Evolutionary conservation across 2,113 vertebrate species (phyloP), one percentile per base, ranked within the genome.

Genomic region (Alethe castanea): DNA sequence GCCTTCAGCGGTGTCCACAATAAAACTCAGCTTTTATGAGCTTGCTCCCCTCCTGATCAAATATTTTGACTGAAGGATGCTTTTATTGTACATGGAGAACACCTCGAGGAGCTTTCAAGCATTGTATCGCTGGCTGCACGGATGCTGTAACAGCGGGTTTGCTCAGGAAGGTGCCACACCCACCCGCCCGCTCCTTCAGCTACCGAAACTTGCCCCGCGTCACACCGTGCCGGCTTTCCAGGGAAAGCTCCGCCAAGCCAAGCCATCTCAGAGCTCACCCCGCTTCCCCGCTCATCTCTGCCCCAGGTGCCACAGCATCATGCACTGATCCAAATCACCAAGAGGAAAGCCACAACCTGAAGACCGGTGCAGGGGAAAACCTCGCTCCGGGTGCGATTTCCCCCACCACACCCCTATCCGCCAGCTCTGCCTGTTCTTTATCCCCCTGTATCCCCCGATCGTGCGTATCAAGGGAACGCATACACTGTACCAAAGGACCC

Each of bases 91-190:
- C 19, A 28, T 0, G 1, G 4, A 47, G 14, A 47, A 97, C 88
- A 35, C 9, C 29, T 19, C 4, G 2, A 64, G 60, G 40, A 42
- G 65, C 44, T 83, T 22, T 13, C 67, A 26, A 61, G 47, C 42
- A 33, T 54, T 22, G 8, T 6, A 50, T 6, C 20, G 1, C 42
- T 0, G 44, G 19, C 67, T 74, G 5, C 14, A 7, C 31, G 26
- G 44, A 26, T 0, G 56, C 70, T 88, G 11, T 2, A 50, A 38
- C 71, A 31, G 2, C 23, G 36, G 81, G 31, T 79, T 92, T 50
- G 69, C 81, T 65, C 16, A 4, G 50, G 81, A 52, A 93, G 90
- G 53, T 61, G 54, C 92, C 95, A 96, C 95, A 93, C 95, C 95
- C 91, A 86, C 88, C 74, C 23, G 42, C 48, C 26, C 29, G 5